Conservation (phyloP, 2,797 vertebrate species). For the Manis pentadactyla region DNA sequence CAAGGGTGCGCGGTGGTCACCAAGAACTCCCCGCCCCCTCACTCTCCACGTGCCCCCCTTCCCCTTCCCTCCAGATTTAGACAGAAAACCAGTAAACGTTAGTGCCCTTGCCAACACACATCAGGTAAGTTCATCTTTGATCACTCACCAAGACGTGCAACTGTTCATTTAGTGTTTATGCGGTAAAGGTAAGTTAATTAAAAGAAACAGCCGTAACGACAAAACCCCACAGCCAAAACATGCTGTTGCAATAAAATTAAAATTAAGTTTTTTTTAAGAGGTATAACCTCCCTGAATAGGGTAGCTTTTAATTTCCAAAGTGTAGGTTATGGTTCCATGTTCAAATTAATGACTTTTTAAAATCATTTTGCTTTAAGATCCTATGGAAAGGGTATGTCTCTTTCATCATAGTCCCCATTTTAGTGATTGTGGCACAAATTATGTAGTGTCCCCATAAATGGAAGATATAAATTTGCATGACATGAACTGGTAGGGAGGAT, state of each 20-base stretch:
- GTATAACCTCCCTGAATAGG: background rate
- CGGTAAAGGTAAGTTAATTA: background rate
- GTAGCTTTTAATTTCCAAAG: slow-evolving; percentile 71
- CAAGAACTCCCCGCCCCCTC: background rate
- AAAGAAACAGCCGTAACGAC: background rate
- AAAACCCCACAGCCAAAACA: background rate
- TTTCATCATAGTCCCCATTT: slow-evolving; percentile 66
- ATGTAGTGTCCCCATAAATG: slow-evolving; percentile 72
- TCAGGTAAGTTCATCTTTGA: background rate
- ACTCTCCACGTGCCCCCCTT: background rate
- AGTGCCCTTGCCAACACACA: background rate
- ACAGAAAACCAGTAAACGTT: background rate
- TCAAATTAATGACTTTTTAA: slow-evolving; percentile 69
- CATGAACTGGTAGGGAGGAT: slow-evolving; percentile 14
- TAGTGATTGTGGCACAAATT: slow-evolving; percentile 77
- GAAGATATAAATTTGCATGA: slow-evolving; percentile 72
- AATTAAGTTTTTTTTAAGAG: background rate
- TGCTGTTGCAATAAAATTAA: slow-evolving; percentile 8
- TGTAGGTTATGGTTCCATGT: slow-evolving; percentile 56
- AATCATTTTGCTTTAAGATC: slow-evolving; percentile 68
- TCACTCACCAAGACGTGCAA: background rate
- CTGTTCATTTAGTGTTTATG: background rate
- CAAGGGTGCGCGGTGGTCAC: background rate
- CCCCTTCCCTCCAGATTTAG: background rate
- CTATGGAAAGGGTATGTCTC: slow-evolving; percentile 42